Percentiles rank a stretch among this genome's conserved stretches.
phyloP scores from a whole-genome alignment of 1,140 invertebrate genomes.

The Drosophila triauraria region DNA sequence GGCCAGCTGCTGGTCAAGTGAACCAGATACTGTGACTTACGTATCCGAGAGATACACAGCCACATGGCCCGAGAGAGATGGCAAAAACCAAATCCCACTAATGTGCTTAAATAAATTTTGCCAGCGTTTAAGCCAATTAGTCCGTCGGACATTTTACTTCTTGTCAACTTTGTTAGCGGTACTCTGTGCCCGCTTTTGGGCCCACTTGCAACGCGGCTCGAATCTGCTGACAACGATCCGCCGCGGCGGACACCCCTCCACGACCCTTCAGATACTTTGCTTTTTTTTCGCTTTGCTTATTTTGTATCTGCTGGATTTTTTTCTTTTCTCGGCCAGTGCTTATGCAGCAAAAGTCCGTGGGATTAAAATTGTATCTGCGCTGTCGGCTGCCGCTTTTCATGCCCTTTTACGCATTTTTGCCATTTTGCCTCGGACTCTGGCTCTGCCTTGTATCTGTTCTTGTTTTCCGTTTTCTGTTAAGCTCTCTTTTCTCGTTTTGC shows the following conservation, averaged over 20 bases:
- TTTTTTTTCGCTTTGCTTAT: slow-evolving; percentile 19
- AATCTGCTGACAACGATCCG: slow-evolving; percentile 66
- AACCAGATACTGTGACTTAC: slow-evolving; percentile 25
- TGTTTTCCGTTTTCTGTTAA: slow-evolving; percentile 35
- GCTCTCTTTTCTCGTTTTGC: slow-evolving; percentile 25
- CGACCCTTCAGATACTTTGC: slow-evolving; percentile 34
- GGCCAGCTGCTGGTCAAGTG: slow-evolving; percentile 63
- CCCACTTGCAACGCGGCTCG: slow-evolving; percentile 65
- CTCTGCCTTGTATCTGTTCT: slow-evolving; percentile 47
- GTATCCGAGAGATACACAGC: slow-evolving; percentile 16
- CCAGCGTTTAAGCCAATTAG: slow-evolving; percentile 85
- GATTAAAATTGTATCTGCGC: slow-evolving; percentile 78
- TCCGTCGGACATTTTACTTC: slow-evolving; percentile 85
- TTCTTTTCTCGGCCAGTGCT: slow-evolving; percentile 55
- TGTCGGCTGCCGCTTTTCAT: slow-evolving; percentile 80
- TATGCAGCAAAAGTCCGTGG: slow-evolving; percentile 83
- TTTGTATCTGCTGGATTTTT: slow-evolving; percentile 6
- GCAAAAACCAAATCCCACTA: slow-evolving; percentile 84
- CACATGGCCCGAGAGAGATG: slow-evolving; percentile 30
- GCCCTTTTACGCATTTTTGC: slow-evolving; percentile 84
- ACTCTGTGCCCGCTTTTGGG: slow-evolving; percentile 68
- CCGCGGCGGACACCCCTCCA: slow-evolving; percentile 5
- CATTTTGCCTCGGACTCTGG: slow-evolving; percentile 46
- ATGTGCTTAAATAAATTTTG: slow-evolving; percentile 85
- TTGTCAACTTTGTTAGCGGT: slow-evolving; percentile 83